These are phyloP conservation scores for Anas flavirostris DNA, from an alignment of 2,797 vertebrate genomes.

Conservation along the genomic window DNA sequence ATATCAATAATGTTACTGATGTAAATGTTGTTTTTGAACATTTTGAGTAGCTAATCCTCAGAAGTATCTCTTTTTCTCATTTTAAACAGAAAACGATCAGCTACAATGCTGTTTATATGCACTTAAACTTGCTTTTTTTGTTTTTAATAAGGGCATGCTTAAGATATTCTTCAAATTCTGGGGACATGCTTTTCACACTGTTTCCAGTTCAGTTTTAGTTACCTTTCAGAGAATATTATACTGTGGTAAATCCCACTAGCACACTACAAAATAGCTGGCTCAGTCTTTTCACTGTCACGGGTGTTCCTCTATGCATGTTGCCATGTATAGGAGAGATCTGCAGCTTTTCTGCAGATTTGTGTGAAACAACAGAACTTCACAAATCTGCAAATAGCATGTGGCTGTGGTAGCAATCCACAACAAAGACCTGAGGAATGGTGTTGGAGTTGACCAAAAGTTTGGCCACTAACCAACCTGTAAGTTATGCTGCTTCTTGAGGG, in stretches of 20 bases:
- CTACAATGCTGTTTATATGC: neutral
- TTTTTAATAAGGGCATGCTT: neutral
- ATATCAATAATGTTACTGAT: neutral
- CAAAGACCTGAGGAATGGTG: neutral
- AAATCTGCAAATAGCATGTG: neutral
- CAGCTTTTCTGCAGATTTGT: neutral
- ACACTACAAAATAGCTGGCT: neutral
- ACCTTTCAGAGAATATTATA: neutral
- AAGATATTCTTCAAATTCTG: neutral
- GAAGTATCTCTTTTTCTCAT: neutral
- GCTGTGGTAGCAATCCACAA: neutral
- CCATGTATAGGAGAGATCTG: neutral
- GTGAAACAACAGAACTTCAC: neutral
- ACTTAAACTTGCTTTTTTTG: neutral
- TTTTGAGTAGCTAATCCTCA: neutral
- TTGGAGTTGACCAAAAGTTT: neutral
- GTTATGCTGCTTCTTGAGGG: neutral
- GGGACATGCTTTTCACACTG: neutral
- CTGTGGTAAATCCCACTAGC: neutral
- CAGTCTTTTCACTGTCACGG: neutral
- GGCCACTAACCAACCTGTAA: neutral
- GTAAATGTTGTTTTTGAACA: neutral
- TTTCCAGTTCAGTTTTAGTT: neutral
- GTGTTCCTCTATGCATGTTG: neutral
- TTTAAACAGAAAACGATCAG: neutral